phyloP scores from a whole-genome alignment of 1,140 invertebrate genomes.

The Diprion similis region DNA sequence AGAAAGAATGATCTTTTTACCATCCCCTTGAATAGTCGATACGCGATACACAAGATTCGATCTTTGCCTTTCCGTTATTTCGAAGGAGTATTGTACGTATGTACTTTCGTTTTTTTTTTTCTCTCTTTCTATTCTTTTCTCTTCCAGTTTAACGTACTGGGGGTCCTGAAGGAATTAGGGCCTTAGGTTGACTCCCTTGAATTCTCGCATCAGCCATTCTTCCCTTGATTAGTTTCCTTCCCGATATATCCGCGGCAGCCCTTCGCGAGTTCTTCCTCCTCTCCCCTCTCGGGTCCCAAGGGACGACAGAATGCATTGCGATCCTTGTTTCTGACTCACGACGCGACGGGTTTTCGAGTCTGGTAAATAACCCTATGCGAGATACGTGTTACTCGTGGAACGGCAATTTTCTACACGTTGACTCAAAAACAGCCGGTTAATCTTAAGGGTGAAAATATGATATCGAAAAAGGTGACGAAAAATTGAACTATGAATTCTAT shows the following conservation, averaged over 20 bases:
- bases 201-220: constrained; percentile 8
- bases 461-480: too few relatives aligned
- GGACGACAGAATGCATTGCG: constrained; percentile 28
- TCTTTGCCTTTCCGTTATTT: too few relatives aligned
- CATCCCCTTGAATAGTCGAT: too few relatives aligned
- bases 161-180: not conserved
- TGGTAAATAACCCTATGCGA: constrained; percentile 35
- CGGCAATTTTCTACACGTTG: not conserved
- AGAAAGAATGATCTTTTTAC: too few relatives aligned
- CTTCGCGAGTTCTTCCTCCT: constrained; percentile 3
- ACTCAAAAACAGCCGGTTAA: too few relatives aligned
- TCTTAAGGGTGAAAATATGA: too few relatives aligned
- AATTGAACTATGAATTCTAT: too few relatives aligned
- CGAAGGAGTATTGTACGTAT: too few relatives aligned
- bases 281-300: constrained; percentile 26
- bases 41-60: too few relatives aligned
- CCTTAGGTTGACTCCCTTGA: too few relatives aligned
- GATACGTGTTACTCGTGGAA: not conserved
- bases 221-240: constrained; percentile 46
- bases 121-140: not conserved
- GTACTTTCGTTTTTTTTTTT: too few relatives aligned
- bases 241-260: constrained; percentile 34
- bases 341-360: not conserved
- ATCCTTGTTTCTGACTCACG: constrained; percentile 21
- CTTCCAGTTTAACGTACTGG: not conserved